These are phyloP conservation scores for Xiphydria camelus DNA, from an alignment of 2,888 invertebrate species.

Conservation along the genomic window DNA sequence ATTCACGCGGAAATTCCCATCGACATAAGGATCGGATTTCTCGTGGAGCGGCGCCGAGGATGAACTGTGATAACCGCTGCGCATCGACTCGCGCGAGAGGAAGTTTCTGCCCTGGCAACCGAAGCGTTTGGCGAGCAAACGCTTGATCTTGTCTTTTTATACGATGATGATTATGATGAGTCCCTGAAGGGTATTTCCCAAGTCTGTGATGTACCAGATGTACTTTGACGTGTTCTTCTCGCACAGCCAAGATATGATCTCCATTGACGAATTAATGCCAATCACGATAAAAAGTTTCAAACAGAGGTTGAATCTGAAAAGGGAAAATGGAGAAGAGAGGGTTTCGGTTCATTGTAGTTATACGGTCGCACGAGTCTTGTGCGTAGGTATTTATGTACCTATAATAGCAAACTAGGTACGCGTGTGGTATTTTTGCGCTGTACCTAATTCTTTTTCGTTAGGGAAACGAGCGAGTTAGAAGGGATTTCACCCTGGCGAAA, in stretches of 20 bases:
- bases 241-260: slow-evolving; percentile 72
- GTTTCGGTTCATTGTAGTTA: too few species aligned
- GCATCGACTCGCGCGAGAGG: slow-evolving; percentile 55
- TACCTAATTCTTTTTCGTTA: too few species aligned
- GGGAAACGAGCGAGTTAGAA: too few species aligned
- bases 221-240: slow-evolving; percentile 51
- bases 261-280: slow-evolving; percentile 84
- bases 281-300: slow-evolving; percentile 81
- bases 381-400: too few species aligned
- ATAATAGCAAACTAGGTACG: too few species aligned
- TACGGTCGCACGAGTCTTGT: too few species aligned
- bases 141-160: slow-evolving; percentile 70
- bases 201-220: slow-evolving; percentile 68
- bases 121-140: slow-evolving; percentile 65
- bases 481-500: too few species aligned
- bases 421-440: too few species aligned
- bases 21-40: slow-evolving; percentile 32
- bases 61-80: slow-evolving; percentile 44
- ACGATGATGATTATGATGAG: slow-evolving; percentile 74
- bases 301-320: slow-evolving; percentile 75
- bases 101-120: slow-evolving; percentile 38
- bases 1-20: slow-evolving; percentile 21
- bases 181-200: slow-evolving; percentile 71
- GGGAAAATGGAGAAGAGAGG: too few species aligned
- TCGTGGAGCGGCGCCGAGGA: slow-evolving; percentile 42